Evolutionary conservation across 2,888 invertebrate genomes (phyloP), one percentile per base, ranked within the genome.

Genomic region (Elysia crispata): DNA sequence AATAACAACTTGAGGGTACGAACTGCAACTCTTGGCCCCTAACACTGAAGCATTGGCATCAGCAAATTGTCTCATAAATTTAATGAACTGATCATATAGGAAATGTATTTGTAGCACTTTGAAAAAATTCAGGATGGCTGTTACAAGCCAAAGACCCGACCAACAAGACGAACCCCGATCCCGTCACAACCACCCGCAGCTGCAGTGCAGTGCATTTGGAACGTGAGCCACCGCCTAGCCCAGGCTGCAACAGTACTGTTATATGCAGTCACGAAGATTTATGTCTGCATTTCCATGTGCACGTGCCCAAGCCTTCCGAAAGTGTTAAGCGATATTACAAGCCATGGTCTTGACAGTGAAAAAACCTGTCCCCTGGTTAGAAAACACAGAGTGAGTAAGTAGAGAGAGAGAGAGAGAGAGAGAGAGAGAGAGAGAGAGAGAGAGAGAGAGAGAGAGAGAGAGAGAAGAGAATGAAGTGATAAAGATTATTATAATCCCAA

Each of bases 201-300:
- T 60, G 84, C 79, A 3, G 64, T 62, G 1, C 86, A 62, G 28
- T 11, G 79, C 67, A 66, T 87, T 89, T 77, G 89, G 84, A 8
- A 82, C 81, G 49, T 90, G 85, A 28, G 90, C n/a, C 76, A 0
- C 90, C 90, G 11, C 87, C 89, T 1, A 90, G 83, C 70, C 85
- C 85, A 8, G 85, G 80, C 67, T 88, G 86, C 28, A 89, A 87
- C 13, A 82, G 81, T 0, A 87, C 87, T 25, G 79, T 80, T 0
- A n/a, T n/a, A n/a, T n/a, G n/a, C 25, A 57, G 18, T 72, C 76
- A 6, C 66, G 76, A n/a, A 75, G 72, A 83, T n/a, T n/a, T 88
- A 89, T 25, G 85, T 83, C 76, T 87, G 85, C 1, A 77, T 74
- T 23, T 67, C 76, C 28, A 87, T 64, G 18, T 80, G 77, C 77